Percentiles rank a stretch among this genome's conserved stretches.
phyloP scores from a whole-genome alignment of 2,888 invertebrate species.

The Limnephilus lunatus region DNA sequence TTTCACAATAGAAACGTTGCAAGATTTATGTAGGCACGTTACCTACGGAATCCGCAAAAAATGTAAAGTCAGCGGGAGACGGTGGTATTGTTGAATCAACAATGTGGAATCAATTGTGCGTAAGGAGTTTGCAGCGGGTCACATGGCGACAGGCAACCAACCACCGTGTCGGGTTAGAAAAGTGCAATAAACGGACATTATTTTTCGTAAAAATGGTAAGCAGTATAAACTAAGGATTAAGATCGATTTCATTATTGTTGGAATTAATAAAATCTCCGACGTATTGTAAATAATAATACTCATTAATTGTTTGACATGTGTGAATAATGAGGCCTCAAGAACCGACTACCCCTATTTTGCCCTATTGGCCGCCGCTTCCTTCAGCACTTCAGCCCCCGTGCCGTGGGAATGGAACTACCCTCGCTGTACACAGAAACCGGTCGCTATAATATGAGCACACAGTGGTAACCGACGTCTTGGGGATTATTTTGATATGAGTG shows the following conservation, averaged over 20 bases:
- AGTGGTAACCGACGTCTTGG: conserved; percentile 44
- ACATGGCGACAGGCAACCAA: background rate
- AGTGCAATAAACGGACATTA: background rate
- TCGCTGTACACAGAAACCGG: conserved; percentile 43
- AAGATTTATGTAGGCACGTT: background rate
- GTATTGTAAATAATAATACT: background rate
- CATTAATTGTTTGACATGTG: background rate
- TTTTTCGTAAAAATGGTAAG: background rate
- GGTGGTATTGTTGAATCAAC: conserved; percentile 56
- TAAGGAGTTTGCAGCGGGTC: conserved; percentile 26
- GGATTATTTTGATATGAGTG: conserved; percentile 49
- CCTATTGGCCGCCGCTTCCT: background rate
- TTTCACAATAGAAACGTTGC: conserved; percentile 32
- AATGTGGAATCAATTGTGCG: conserved; percentile 62
- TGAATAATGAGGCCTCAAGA: conserved; percentile 50
- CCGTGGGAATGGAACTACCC: conserved; percentile 53
- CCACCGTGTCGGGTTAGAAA: background rate
- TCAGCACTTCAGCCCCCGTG: background rate
- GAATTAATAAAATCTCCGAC: background rate
- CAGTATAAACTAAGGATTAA: background rate
- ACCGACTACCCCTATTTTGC: conserved; percentile 38
- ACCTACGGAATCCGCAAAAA: conserved; percentile 21
- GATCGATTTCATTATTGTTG: background rate
- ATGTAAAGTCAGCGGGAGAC: conserved; percentile 52
- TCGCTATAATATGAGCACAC: conserved; percentile 41